Conservation (phyloP, 1,140 invertebrate genomes). For the Drosophila pseudoobscura region DNA sequence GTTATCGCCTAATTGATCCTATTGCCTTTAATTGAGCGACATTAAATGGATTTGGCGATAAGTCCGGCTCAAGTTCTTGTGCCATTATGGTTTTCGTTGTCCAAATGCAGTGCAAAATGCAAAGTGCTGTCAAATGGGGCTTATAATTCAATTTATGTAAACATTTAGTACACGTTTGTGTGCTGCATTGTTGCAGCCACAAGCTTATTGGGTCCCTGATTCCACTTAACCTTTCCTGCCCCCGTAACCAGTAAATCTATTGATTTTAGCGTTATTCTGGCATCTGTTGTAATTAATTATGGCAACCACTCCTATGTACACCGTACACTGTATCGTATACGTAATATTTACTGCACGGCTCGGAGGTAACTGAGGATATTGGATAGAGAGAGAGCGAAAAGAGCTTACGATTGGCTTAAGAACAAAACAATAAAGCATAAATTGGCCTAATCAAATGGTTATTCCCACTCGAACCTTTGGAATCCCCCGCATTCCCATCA, state of each 20-base stretch:
- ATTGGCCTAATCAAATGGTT: neutral
- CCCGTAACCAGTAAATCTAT: neutral
- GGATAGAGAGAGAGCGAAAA: too few species aligned
- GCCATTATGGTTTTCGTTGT: too few species aligned
- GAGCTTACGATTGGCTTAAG: too few species aligned
- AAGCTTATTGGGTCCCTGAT: neutral
- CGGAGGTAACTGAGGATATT: too few species aligned
- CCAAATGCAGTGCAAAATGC: constrained; percentile 2
- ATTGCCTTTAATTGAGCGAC: neutral
- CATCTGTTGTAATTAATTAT: constrained; percentile 64
- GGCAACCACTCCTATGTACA: constrained; percentile 18
- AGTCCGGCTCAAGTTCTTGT: too few species aligned
- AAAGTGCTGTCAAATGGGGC: constrained; percentile 35
- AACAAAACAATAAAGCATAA: too few species aligned
- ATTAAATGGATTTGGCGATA: neutral
- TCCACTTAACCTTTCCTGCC: neutral
- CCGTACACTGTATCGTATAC: constrained; percentile 40
- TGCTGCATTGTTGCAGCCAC: neutral
- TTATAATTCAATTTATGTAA: constrained; percentile 41
- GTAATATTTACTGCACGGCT: constrained; percentile 5
- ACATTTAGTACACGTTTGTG: constrained; percentile 44
- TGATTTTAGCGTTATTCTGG: constrained; percentile 35
- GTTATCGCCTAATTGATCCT: too few species aligned
- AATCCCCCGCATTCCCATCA: too few species aligned
- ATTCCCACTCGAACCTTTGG: too few species aligned